A percentile compares a stretch with the other conserved stretches of the same genome.
Evolutionary conservation across 2,888 invertebrate species (phyloP).

Genomic region (Acanthoscelides obtectus): DNA sequence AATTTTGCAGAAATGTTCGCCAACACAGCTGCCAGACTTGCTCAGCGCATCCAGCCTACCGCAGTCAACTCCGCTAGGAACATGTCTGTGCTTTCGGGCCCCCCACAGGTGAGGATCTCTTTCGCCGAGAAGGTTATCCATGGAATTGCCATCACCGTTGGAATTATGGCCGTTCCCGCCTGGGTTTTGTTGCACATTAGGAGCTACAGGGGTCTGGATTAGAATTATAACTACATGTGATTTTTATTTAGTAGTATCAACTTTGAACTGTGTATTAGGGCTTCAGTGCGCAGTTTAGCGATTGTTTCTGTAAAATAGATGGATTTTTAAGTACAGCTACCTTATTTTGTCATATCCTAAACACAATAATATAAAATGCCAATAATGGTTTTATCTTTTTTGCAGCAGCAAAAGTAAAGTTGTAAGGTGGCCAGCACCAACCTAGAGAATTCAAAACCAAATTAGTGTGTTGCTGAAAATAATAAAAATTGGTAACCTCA

Average conservation of each 20-base stretch:
- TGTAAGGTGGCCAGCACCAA: no score
- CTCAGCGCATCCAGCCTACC: constrained; percentile 13
- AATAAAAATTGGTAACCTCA: no score
- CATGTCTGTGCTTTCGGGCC: constrained; percentile 36
- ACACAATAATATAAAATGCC: no score
- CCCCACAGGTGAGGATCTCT: constrained; percentile 37
- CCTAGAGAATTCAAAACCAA: no score
- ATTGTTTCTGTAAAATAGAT: constrained; percentile 5
- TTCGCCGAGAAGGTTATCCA: constrained; percentile 37
- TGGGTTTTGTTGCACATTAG: constrained; percentile 43
- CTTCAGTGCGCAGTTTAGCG: constrained; percentile 3
- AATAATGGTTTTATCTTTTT: no score
- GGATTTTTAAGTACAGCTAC: neutral
- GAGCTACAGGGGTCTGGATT: constrained; percentile 35
- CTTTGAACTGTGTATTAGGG: neutral
- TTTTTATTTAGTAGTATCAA: neutral
- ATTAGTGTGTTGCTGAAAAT: no score
- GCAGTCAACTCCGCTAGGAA: constrained; percentile 21
- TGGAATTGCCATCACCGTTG: constrained; percentile 32
- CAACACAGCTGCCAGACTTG: constrained; percentile 13
- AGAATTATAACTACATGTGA: constrained; percentile 13
- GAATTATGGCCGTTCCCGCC: constrained; percentile 34
- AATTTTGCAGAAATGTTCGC: constrained; percentile 16
- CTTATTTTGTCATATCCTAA: no score
- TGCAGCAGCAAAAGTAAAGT: no score